Evolutionary conservation across 2,797 vertebrate species (phyloP).

Genomic region (Anabas testudineus): DNA sequence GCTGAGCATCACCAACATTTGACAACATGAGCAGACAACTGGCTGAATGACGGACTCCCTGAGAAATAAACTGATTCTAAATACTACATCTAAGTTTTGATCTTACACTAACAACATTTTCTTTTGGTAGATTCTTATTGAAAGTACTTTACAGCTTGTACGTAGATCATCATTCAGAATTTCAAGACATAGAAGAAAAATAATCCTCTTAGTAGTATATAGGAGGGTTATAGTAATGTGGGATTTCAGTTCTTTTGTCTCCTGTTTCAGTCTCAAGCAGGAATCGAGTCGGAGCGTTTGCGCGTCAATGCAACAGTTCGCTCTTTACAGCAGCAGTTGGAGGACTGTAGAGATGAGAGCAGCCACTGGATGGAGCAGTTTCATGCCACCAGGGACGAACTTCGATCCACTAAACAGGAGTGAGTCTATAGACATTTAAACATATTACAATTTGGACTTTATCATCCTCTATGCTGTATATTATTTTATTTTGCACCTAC

Average conservation of each 20-base stretch:
- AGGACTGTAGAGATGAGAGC: constrained; percentile 91
- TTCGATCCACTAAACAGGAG: constrained; percentile 91
- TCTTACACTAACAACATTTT: too few relatives aligned
- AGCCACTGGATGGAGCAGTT: constrained; percentile 95
- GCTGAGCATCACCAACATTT: background rate
- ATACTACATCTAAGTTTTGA: too few relatives aligned
- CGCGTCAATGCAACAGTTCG: constrained; percentile 88
- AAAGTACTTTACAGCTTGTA: background rate
- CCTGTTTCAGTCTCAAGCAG: constrained; percentile 86
- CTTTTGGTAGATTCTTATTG: background rate
- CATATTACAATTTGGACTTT: too few relatives aligned
- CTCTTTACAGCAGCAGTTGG: constrained; percentile 90
- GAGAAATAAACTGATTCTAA: background rate
- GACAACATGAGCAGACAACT: background rate
- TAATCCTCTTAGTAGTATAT: background rate
- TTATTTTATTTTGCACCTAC: constrained; percentile 34
- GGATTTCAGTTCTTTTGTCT: constrained; percentile 9
- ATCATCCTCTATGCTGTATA: background rate
- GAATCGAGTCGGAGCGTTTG: constrained; percentile 89
- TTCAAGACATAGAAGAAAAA: background rate
- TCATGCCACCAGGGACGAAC: constrained; percentile 91
- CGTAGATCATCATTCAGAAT: background rate
- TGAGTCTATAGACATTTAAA: constrained; percentile 67
- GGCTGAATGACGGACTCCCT: background rate
- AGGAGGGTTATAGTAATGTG: background rate